Conservation (phyloP, 2,797 vertebrate species). For the Limosa lapponica region DNA sequence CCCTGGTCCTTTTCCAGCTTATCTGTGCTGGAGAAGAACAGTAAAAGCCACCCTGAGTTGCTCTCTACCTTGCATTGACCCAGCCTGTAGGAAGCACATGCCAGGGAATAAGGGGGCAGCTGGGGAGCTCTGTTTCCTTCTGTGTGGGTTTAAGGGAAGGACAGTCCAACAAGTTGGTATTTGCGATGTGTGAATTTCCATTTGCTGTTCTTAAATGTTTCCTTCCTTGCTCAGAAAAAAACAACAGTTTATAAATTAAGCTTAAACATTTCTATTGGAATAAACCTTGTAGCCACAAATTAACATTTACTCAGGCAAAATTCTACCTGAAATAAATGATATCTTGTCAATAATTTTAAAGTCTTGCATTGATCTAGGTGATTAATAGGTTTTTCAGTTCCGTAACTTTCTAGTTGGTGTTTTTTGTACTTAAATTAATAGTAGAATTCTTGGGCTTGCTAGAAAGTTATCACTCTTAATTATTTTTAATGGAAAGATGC, state of each 20-base stretch:
- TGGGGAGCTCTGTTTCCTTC: too few relatives aligned
- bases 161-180: too few relatives aligned
- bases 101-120: too few relatives aligned
- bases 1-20: too few relatives aligned
- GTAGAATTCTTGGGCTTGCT: not conserved
- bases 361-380: not conserved
- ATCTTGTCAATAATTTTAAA: not conserved
- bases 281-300: not conserved
- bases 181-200: too few relatives aligned
- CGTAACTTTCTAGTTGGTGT: not conserved
- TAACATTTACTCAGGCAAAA: not conserved
- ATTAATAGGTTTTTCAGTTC: not conserved
- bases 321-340: not conserved
- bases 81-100: too few relatives aligned
- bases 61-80: too few relatives aligned
- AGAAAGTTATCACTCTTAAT: not conserved
- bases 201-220: too few relatives aligned
- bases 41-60: too few relatives aligned
- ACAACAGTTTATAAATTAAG: not conserved
- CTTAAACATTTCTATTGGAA: not conserved
- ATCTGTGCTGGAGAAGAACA: too few relatives aligned
- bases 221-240: too few relatives aligned
- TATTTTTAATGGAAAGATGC: not conserved
- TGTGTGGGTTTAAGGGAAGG: too few relatives aligned
- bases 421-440: not conserved